phyloP scores from a whole-genome alignment of 2,113 vertebrate genomes.

The Gopherus flavomarginatus region DNA sequence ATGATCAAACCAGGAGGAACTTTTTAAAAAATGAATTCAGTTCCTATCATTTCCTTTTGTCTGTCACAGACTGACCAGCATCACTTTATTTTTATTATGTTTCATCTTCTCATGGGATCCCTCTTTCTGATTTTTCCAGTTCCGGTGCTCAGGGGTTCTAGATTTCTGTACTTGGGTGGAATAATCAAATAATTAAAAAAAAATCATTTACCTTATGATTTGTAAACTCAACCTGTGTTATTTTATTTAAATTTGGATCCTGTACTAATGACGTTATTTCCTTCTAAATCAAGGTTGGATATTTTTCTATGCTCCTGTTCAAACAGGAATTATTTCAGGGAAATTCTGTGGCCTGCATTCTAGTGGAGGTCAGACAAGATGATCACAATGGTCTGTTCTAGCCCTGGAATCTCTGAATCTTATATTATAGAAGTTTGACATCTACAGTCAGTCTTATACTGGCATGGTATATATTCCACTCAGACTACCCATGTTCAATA shows the following conservation, averaged over 20 bases:
- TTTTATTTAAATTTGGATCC: not conserved
- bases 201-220: not conserved
- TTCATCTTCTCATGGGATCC: not conserved
- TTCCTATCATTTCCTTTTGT: constrained; percentile 1
- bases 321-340: not conserved
- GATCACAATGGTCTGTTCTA: not conserved
- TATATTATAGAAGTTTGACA: not conserved
- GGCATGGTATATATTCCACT: not conserved
- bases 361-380: not conserved
- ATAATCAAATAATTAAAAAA: not conserved
- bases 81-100: not conserved
- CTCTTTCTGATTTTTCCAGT: not conserved
- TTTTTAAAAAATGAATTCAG: not conserved
- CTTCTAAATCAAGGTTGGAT: not conserved
- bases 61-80: not conserved
- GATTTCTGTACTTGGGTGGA: not conserved
- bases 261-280: not conserved
- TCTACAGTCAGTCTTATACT: not conserved
- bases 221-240: not conserved
- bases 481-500: not conserved
- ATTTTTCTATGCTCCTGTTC: not conserved
- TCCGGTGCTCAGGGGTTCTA: not conserved
- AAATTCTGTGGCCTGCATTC: not conserved
- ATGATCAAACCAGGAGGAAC: not conserved
- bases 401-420: not conserved